Conservation (phyloP, 2,888 invertebrate genomes). For the Taphrorychus bicolor region DNA sequence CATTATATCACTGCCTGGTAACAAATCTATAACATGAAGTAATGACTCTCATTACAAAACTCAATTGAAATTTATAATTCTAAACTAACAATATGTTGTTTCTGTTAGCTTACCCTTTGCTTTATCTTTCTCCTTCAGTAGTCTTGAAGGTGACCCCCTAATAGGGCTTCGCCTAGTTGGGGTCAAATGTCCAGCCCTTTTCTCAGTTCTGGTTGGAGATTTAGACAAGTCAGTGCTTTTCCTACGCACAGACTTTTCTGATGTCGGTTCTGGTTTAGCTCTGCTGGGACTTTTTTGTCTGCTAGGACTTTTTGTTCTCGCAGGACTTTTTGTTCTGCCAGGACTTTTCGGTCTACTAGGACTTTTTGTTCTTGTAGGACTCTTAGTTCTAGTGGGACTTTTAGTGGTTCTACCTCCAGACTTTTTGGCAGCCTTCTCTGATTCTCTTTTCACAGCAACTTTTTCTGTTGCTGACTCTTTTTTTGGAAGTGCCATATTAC, state of each 20-base stretch:
- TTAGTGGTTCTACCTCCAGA: too few relatives aligned
- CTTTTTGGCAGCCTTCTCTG: conserved; percentile 51
- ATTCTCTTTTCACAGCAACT: conserved; percentile 46
- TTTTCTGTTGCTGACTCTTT: conserved; percentile 39
- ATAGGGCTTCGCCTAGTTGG: conserved; percentile 45
- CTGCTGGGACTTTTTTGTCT: conserved; percentile 44
- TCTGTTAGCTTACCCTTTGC: conserved; percentile 32
- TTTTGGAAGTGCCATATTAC: conserved; percentile 40
- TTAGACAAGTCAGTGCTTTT: conserved; percentile 15
- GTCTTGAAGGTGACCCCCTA: conserved; percentile 30
- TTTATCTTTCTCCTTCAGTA: conserved; percentile 34
- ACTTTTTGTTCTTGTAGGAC: neutral
- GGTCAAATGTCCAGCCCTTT: conserved; percentile 42
- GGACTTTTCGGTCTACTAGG: neutral
- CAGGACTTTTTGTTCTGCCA: conserved; percentile 49
- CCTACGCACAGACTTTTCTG: conserved; percentile 20
- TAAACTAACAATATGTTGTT: too few relatives aligned
- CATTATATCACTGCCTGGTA: too few relatives aligned
- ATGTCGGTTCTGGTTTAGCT: conserved; percentile 24
- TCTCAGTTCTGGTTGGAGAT: conserved; percentile 22
- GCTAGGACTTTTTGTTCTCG: conserved; percentile 36
- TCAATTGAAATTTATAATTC: too few relatives aligned
- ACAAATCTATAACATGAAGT: too few relatives aligned
- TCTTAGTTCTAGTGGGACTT: neutral
- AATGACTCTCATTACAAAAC: too few relatives aligned